Evolutionary conservation across 2,113 vertebrate species (phyloP), one percentile per base, ranked within the genome.

Genomic region (Promerops cafer): DNA sequence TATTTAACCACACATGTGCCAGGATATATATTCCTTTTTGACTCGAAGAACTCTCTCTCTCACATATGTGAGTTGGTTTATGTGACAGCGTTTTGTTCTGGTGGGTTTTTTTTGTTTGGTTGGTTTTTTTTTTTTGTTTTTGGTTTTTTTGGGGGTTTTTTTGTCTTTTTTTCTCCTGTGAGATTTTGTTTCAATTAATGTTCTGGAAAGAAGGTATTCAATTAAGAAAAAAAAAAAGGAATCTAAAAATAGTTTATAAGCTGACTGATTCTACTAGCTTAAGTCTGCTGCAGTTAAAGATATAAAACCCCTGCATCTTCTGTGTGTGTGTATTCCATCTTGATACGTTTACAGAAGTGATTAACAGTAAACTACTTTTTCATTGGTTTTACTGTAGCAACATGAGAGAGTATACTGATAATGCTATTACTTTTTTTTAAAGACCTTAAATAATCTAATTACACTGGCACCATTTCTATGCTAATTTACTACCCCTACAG

Each of bases 61-160:
- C 11, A 56, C 17, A 16, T 22, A 39, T n/a, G 4, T 53, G 13
- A 49, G 7, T 33, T 75, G 12, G 6, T 27, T 37, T 56, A 3
- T 56, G 14, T 35, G 14, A 35, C 11, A 50, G 7, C 54, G 4
- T 70, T 47, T n/a, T 77, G 30, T 15, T 45, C 57, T 33, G n/a
- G n/a, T n/a, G n/a, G n/a, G 15, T 2, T 14, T 22, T 39, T 45
- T 35, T 4, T 2, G 40, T 37, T 12, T 31, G 6, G n/a, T n/a
- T n/a, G n/a, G 15, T 2, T 14, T 22, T 39, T 45, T 35, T 4
- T 2, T 45, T 37, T 12, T 31, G 6, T 0, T 28, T 42, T 14
- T 42, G 12, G 8, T 28, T 15, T 17, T 22, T 20, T 37, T 23
- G n/a, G n/a, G n/a, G n/a, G n/a, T 16, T 12, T 16, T 39, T 27